phyloP scores from a whole-genome alignment of 2,113 vertebrate genomes.

The Pituophis catenifer region DNA sequence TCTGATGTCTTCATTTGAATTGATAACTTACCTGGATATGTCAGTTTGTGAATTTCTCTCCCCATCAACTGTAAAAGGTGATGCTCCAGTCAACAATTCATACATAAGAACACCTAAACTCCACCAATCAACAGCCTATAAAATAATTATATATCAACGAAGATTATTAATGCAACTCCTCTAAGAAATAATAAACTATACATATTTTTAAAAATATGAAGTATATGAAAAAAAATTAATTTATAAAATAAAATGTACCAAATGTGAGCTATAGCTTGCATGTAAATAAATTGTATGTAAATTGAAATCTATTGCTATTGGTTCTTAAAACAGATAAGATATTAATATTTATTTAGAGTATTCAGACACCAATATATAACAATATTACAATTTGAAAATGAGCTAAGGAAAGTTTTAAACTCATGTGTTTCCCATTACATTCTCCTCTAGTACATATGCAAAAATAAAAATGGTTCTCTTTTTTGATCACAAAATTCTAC shows the following conservation, averaged over 20 bases:
- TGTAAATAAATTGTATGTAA: background rate
- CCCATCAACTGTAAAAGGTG: conserved; percentile 96
- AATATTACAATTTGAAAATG: background rate
- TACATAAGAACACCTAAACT: conserved; percentile 98
- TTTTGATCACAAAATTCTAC: background rate
- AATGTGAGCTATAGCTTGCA: background rate
- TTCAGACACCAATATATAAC: background rate
- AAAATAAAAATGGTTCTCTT: background rate
- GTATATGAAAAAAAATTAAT: background rate
- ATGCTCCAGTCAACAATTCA: conserved; percentile 93
- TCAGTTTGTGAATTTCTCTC: conserved; percentile 96
- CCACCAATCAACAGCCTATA: conserved; percentile 98
- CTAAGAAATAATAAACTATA: conserved; percentile 2
- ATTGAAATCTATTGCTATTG: background rate
- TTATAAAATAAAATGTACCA: background rate
- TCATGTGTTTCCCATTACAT: background rate
- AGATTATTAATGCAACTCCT: background rate
- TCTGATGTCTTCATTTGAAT: background rate
- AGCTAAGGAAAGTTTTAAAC: background rate
- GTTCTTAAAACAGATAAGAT: background rate
- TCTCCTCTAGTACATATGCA: background rate
- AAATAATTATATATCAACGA: conserved; percentile 44
- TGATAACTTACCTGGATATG: conserved; percentile 86
- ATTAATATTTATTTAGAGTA: background rate
- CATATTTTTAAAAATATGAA: background rate